Evolutionary conservation across 2,888 invertebrate genomes (phyloP), one percentile per base, ranked within the genome.

Genomic region (Lacanobia oleracea): DNA sequence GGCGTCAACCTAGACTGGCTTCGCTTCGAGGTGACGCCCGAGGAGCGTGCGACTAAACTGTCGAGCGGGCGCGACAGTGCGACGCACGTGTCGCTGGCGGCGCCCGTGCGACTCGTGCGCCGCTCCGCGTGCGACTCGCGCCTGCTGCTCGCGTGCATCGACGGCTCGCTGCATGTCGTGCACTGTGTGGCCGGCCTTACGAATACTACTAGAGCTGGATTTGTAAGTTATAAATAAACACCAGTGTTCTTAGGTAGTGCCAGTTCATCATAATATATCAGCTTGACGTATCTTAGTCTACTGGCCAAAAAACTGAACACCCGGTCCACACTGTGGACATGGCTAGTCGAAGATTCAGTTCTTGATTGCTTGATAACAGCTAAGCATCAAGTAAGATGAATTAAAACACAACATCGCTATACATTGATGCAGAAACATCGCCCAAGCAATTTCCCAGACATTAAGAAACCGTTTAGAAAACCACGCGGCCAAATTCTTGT

Each of bases 141-240:
- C 86, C 93, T 99, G 12, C 94, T 99, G 40, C 93, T 98, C 59
- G 98, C 98, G 12, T 98, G 98, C 88, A 98, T 98, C 63, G 98
- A 99, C 94, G 98, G 98, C 8, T 97, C 98, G 5, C 93, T 99
- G 77, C 98, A 98, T 54, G 94, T 99, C 37, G 97, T 98, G 86
- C 98, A 99, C 94, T 96, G 97, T 73, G 95, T 96, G 40, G 97
- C 97, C 79, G 98, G 98, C 60, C 96, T 98, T 0, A 98, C 98
- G 8, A 97, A 97, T 89, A 97, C 97, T 23, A 97, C 97, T 6
- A 97, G 98, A 91, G 97, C 98, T 69, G 97, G 98, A 69, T 98
- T 99, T 95, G 98, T 98, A 93, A 97, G 97, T 96, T 65, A 10
- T 0, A 5, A 23, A 12, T 3, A 23, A 2, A 1, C 27, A 1